A percentile compares a stretch with the other conserved stretches of the same genome.
phyloP scores from a whole-genome alignment of 2,113 vertebrate genomes.

The Vicugna pacos region DNA sequence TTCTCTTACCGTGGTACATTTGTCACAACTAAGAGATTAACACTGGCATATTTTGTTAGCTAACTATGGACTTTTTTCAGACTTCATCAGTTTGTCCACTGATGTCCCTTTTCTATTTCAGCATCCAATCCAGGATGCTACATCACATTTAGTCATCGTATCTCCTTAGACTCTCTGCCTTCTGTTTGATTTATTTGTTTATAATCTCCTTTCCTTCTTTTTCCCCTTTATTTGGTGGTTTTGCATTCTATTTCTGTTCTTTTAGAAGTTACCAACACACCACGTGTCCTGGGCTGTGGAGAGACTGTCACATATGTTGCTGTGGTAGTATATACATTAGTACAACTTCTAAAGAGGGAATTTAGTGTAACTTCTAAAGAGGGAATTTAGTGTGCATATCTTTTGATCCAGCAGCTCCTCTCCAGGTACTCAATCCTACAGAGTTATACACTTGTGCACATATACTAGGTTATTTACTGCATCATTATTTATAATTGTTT shows the following conservation, averaged over 20 bases:
- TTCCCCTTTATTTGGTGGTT: neutral
- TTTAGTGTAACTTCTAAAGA: neutral
- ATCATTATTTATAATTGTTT: neutral
- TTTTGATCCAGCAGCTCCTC: constrained; percentile 30
- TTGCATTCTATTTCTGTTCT: constrained; percentile 38
- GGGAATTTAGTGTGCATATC: neutral
- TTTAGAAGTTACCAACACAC: neutral
- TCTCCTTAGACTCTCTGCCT: neutral
- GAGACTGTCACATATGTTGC: neutral
- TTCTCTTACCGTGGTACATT: neutral
- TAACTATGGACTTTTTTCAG: neutral
- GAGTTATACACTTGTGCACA: neutral
- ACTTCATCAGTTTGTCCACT: neutral
- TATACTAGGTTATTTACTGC: neutral
- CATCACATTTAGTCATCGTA: neutral
- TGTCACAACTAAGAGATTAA: constrained; percentile 29
- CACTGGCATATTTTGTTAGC: neutral
- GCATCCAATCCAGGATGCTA: neutral
- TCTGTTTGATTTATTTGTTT: neutral
- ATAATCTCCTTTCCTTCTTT: neutral
- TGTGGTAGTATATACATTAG: neutral
- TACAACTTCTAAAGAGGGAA: neutral
- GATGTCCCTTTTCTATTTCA: neutral
- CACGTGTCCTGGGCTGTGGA: neutral
- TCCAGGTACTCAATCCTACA: neutral